phyloP scores from a whole-genome alignment of 1,140 invertebrate genomes.

The Zaprionus tsacasi region DNA sequence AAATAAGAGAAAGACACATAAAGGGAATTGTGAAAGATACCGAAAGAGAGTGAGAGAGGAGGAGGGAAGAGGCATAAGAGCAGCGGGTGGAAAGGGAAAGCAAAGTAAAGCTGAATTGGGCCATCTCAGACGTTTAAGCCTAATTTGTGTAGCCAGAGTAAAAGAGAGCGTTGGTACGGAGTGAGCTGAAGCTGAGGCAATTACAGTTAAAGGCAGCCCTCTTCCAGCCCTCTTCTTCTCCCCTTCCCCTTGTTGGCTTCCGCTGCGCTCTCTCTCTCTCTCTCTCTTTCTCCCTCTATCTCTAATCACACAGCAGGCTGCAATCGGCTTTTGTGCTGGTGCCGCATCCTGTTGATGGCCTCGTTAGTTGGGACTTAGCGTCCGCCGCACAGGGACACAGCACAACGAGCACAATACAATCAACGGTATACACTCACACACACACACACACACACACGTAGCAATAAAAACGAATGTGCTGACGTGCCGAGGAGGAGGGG shows the following conservation, averaged over 20 bases:
- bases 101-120: constrained; percentile 14
- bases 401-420: constrained; percentile 64
- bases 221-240: constrained; percentile 11
- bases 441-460: constrained; percentile 28
- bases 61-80: background rate
- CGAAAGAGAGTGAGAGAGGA: too few species aligned
- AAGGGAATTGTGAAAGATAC: background rate
- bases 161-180: background rate
- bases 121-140: constrained; percentile 56
- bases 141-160: constrained; percentile 57
- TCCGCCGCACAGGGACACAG: constrained; percentile 27
- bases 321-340: constrained; percentile 75
- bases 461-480: constrained; percentile 73
- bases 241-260: background rate
- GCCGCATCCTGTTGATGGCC: constrained; percentile 80
- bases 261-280: background rate
- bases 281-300: constrained; percentile 17
- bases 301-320: constrained; percentile 75
- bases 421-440: constrained; percentile 46
- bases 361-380: constrained; percentile 77
- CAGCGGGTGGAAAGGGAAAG: background rate
- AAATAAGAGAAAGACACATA: constrained; percentile 1
- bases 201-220: constrained; percentile 75
- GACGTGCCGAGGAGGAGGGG: constrained; percentile 27
- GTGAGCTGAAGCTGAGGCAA: constrained; percentile 49